phyloP scores from a whole-genome alignment of 1,140 invertebrate genomes.

The Chironomus tepperi region DNA sequence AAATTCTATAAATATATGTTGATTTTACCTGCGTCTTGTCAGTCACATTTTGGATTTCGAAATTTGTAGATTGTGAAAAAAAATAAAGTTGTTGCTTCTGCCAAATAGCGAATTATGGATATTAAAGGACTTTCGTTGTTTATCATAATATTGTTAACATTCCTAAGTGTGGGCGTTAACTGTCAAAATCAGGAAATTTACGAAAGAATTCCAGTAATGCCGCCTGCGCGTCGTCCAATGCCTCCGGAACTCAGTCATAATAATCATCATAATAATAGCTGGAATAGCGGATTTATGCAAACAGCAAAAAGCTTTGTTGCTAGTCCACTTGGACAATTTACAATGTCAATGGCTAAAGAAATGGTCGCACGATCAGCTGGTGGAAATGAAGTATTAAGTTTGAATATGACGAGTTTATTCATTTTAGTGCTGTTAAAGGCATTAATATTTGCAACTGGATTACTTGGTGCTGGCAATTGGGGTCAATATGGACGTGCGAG shows the following conservation, averaged over 20 bases:
- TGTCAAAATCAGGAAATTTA: neutral
- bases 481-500: slow-evolving; percentile 48
- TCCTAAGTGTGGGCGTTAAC: neutral
- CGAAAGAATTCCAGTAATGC: neutral
- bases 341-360: slow-evolving; percentile 55
- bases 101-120: neutral
- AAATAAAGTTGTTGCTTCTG: neutral
- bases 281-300: slow-evolving; percentile 40
- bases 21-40: neutral
- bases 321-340: slow-evolving; percentile 46
- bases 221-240: neutral
- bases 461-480: slow-evolving; percentile 57
- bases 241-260: neutral
- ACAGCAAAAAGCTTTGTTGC: slow-evolving; percentile 44
- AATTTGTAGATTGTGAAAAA: neutral
- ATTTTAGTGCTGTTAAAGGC: slow-evolving; percentile 72
- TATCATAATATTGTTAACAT: neutral
- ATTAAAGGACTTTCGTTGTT: neutral
- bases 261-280: neutral
- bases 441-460: slow-evolving; percentile 67
- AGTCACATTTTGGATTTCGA: neutral
- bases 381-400: slow-evolving; percentile 61
- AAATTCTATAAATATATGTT: slow-evolving; percentile 15
- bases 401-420: slow-evolving; percentile 73
- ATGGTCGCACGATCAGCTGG: slow-evolving; percentile 53